A percentile compares a stretch with the other conserved stretches of the same genome.
phyloP scores from a whole-genome alignment of 2,797 vertebrate genomes.

The Myotis myotis region DNA sequence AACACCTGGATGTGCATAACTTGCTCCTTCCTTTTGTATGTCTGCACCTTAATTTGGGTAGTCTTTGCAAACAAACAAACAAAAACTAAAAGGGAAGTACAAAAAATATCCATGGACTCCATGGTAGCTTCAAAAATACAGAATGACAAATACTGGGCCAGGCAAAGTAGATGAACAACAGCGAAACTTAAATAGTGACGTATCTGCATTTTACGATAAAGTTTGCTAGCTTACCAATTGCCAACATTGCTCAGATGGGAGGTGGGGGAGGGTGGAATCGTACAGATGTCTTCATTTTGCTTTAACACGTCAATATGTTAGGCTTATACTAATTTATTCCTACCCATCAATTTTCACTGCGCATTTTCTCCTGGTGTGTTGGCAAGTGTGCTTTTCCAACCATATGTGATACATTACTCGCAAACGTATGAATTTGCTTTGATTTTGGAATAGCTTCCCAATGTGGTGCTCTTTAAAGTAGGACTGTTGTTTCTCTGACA shows the following conservation, averaged over 20 bases:
- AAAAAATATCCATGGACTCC: background rate
- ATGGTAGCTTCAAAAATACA: background rate
- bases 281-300: slow-evolving; percentile 57
- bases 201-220: background rate
- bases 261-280: background rate
- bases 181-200: background rate
- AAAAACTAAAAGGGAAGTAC: background rate
- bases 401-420: slow-evolving; percentile 46
- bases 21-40: background rate
- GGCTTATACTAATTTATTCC: slow-evolving; percentile 61
- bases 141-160: background rate
- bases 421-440: slow-evolving; percentile 56
- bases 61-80: slow-evolving; percentile 5
- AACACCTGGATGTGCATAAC: accelerated
- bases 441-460: slow-evolving; percentile 71
- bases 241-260: background rate
- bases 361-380: slow-evolving; percentile 23
- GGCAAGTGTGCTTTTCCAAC: slow-evolving; percentile 64
- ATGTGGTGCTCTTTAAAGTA: slow-evolving; percentile 65
- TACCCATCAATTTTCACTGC: slow-evolving; percentile 47
- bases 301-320: slow-evolving; percentile 52
- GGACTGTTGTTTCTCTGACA: slow-evolving; percentile 72
- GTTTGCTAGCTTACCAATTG: background rate
- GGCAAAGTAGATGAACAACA: slow-evolving; percentile 2
- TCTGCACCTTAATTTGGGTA: background rate